Evolutionary conservation across 2,113 vertebrate species (phyloP), one percentile per base, ranked within the genome.

Genomic region (Callipepla squamata): DNA sequence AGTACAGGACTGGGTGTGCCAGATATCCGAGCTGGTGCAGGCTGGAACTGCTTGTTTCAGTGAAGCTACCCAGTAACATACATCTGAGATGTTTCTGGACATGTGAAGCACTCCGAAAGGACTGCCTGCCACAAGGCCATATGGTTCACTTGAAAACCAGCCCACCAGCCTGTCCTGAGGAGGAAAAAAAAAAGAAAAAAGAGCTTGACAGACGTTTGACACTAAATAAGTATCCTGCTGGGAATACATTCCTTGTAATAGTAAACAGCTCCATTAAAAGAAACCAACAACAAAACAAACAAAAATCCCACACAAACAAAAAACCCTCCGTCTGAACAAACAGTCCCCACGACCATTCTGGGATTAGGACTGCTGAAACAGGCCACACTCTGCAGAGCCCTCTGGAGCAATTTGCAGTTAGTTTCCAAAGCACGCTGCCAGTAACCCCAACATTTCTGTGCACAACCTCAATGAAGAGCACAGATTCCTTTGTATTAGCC

Each of bases 361-460:
- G 32, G 44, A 77, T 1, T 4, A 85, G 45, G 55, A 59, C 45
- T 94, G 67, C 92, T 0, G 0, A 57, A 59, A 26, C 19, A 36
- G 50, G 28, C 85, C 85, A 55, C 0, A 0, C 48, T 70, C 92
- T 69, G 63, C 7, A 0, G 47, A 70, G 79, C 45, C 50, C 38
- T 55, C 87, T 20, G 7, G 1, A 53, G 19, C 0, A 1, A 10
- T 7, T 53, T 47, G 30, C 1, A 8, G 34, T 6, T 19, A 6
- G 0, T 69, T 83, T 93, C 50, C 68, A 86, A 81, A 85, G 30
- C 2, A 28, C 5, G 11, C 0, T n/a, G 69, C 53, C 72, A 92
- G 66, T 34, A 86, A 87, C 23, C 30, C 68, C 28, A 16, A 57
- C 32, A 75, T 63, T 65, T 75, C 69, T 68, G 81, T 67, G 55